Evolutionary conservation across 2,888 invertebrate species (phyloP), one percentile per base, ranked within the genome.

Genomic region (Choristoneura rosaceana): DNA sequence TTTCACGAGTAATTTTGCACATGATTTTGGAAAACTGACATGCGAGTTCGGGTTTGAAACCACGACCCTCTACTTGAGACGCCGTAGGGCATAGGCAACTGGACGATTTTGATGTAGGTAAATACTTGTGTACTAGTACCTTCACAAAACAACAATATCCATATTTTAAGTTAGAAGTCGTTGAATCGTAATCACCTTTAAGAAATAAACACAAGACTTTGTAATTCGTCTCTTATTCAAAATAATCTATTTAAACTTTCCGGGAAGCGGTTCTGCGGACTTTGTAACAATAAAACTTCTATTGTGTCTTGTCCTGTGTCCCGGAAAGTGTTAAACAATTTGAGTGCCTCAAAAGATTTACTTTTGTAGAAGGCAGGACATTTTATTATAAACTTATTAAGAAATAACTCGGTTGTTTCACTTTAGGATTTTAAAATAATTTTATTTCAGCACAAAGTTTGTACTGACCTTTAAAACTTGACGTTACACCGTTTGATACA

Each of bases 291-390:
- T 71, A 67, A 71, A 67, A 55, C 55, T 63, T 59, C 70, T 45
- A 67, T 71, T 71, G 71, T 71, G 71, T 34, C 66, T 55, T 43
- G 64, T 50, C 55, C 45, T 52, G 55, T 52, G 45, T 17, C 34
- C 66, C 55, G 71, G 62, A 71, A 71, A 67, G 71, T 71, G 66
- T 71, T 67, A 61, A 62, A 55, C 70, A 63, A 47, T 71, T 71
- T 61, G 61, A 61, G 66, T 38, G 66, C 47, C 66, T 61, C 62
- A 45, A 41, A 61, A 69, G 62, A 69, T 52, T 61, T 67, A 58
- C 55, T 67, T 62, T 62, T 50, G 58, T 65, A 4, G 14, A 58
- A 38, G 52, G 3, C 43, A 52, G 34, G 12, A 55, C 41, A n/a
- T 62, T 71, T 61, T 34, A 38, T 38, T 38, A 38, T 4, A 34